A percentile compares a stretch with the other conserved stretches of the same genome.
Conservation (phyloP, 1,140 invertebrate genomes). For the Leptoteleia sp. region DNA sequence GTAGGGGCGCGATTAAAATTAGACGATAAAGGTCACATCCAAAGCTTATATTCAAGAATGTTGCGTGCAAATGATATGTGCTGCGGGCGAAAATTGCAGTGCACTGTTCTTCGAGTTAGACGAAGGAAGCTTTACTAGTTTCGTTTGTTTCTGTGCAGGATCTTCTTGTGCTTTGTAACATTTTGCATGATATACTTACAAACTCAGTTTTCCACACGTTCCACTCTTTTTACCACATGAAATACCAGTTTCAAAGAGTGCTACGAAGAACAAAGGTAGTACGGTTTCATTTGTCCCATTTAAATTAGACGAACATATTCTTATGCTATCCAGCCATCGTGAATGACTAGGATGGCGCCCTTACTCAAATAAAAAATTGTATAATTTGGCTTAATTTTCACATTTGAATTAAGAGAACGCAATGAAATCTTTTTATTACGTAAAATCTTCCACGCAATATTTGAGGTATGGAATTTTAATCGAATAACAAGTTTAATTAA, state of each 20-base stretch:
- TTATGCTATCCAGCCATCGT: slow-evolving; percentile 19
- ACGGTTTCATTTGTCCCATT: slow-evolving; percentile 62
- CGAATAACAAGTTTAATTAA: slow-evolving; percentile 10
- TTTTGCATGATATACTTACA: slow-evolving; percentile 58
- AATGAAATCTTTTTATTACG: slow-evolving; percentile 22
- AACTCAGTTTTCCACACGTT: slow-evolving; percentile 54
- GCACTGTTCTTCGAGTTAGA: slow-evolving; percentile 25
- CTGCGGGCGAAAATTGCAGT: slow-evolving; percentile 51
- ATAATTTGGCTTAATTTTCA: slow-evolving; percentile 33
- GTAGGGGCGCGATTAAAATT: slow-evolving; percentile 27
- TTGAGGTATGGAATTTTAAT: not conserved
- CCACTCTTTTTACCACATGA: slow-evolving; percentile 47
- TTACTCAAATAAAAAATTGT: slow-evolving; percentile 27
- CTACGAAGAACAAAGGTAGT: slow-evolving; percentile 41
- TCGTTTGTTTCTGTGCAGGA: slow-evolving; percentile 49
- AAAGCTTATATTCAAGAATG: slow-evolving; percentile 49
- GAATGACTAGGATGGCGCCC: too few species aligned
- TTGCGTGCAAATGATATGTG: slow-evolving; percentile 53
- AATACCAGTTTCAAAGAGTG: slow-evolving; percentile 50
- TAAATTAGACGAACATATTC: slow-evolving; percentile 64
- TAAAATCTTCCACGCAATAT: not conserved
- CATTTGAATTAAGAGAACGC: slow-evolving; percentile 19
- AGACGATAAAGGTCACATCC: slow-evolving; percentile 44
- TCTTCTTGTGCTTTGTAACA: slow-evolving; percentile 52
- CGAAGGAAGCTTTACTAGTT: slow-evolving; percentile 38